Evolutionary conservation across 2,797 vertebrate species (phyloP).

Genomic region (Macropus fuliginosus): DNA sequence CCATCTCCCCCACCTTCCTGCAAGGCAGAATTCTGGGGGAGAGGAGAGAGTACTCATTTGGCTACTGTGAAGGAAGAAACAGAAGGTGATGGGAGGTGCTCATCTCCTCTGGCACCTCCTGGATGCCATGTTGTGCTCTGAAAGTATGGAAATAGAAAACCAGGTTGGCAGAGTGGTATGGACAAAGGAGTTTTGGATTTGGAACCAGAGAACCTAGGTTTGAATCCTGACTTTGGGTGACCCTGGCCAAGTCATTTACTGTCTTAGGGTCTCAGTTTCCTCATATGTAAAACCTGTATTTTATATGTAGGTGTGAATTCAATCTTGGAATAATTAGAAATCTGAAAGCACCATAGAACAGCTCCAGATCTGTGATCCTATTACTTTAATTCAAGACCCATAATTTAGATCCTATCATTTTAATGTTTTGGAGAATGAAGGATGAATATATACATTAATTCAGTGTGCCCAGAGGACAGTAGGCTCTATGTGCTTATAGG

Average conservation of each 20-base stretch:
- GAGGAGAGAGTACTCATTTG: slow-evolving; percentile 57
- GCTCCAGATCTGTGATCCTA: background rate
- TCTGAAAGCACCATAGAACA: background rate
- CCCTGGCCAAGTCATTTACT: background rate
- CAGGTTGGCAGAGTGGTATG: background rate
- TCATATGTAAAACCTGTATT: slow-evolving; percentile 38
- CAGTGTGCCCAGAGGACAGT: background rate
- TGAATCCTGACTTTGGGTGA: background rate
- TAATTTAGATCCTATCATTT: background rate
- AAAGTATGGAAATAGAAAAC: slow-evolving; percentile 37
- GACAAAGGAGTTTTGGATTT: background rate
- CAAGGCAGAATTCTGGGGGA: background rate
- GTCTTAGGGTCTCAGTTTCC: background rate
- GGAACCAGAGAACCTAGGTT: background rate
- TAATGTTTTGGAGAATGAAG: background rate
- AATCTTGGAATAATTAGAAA: background rate
- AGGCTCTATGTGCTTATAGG: slow-evolving; percentile 10
- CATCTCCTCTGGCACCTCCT: slow-evolving; percentile 21
- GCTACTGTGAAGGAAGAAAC: slow-evolving; percentile 50
- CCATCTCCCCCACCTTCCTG: background rate
- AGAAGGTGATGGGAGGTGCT: background rate
- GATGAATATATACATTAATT: slow-evolving; percentile 40
- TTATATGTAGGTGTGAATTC: slow-evolving; percentile 13
- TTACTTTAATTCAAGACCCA: background rate
- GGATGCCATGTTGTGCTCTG: slow-evolving; percentile 15